Base-by-base conservation (phyloP, 2,888 invertebrate genomes). In the Heliconius aoede region DNA sequence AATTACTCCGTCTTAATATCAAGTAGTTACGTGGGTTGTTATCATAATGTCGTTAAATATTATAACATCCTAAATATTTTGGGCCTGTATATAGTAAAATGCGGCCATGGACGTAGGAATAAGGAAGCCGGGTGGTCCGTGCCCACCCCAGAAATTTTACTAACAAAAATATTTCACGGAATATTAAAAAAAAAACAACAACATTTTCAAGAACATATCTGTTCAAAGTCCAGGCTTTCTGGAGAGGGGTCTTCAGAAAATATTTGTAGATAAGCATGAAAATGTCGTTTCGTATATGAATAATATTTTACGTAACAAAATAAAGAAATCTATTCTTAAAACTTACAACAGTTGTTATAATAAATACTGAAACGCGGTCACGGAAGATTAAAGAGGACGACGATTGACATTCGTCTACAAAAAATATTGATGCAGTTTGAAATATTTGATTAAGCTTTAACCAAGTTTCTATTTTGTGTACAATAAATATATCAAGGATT, bases 301-400 rank as follows among this genome's bases (percentile, higher is more conserved):
- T 65, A 51, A 9, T 51, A 9, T 73, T 76, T 24, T 60, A 36
- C 64, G 28, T 60, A 62, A 13, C 3, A 71, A 78, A 51, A n/a
- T 51, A 55, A 55, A 9, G 3, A 18, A 73, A 62, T 76, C 32
- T 74, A 69, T 74, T 74, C 65, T 61, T 46, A 71, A 64, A 77
- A 18, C n/a, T 18, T 26, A 36, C 26, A 73, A 71, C 58, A 74
- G 51, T 75, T 79, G 72, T 58, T 76, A 67, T 51, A 76, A 76
- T 79, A 81, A 82, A 82, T 72, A 81, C 30, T 72, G 78, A 81
- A 84, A 82, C 72, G 81, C 72, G 82, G 82, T 72, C 83, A 76
- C 67, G 62, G 76, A n/a, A 83, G 82, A 84, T 84, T 77, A 84
- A 83, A 80, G 77, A 80, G 76, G 62, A 58, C 32, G 81, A 75